phyloP scores from a whole-genome alignment of 2,113 vertebrate genomes.

The Anolis sagrei region DNA sequence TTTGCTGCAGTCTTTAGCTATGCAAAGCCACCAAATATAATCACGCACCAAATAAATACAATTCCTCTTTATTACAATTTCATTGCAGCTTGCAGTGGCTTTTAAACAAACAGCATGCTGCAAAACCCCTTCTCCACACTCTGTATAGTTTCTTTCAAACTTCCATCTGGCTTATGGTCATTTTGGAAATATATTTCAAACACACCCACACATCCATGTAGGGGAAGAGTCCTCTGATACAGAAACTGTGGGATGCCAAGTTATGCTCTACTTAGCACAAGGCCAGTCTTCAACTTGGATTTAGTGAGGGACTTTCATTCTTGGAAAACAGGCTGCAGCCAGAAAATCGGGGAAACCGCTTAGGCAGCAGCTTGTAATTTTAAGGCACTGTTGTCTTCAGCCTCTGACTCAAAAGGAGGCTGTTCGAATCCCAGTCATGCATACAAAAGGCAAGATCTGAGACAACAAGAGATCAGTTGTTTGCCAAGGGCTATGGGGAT shows the following conservation, averaged over 20 bases:
- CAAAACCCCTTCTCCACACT: neutral
- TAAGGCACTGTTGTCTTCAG: neutral
- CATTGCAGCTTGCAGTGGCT: neutral
- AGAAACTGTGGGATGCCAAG: neutral
- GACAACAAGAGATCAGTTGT: constrained; percentile 22
- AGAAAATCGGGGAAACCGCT: neutral
- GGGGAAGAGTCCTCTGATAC: neutral
- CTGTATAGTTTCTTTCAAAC: neutral
- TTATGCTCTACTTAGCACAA: constrained; percentile 1
- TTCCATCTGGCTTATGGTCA: neutral
- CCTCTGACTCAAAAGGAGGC: neutral
- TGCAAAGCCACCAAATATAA: neutral
- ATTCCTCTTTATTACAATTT: neutral
- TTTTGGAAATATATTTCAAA: neutral
- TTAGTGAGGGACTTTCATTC: neutral
- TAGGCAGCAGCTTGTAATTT: neutral
- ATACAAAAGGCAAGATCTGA: constrained; percentile 1
- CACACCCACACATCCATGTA: too few relatives aligned
- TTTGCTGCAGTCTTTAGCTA: neutral
- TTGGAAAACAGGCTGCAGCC: neutral
- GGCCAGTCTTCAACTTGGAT: neutral
- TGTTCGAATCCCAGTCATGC: neutral
- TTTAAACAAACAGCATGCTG: too few relatives aligned
- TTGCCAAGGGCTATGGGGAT: neutral
- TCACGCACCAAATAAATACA: neutral